A percentile compares a stretch with the other conserved stretches of the same genome.
phyloP scores from a whole-genome alignment of 1,140 invertebrate genomes.

The Pristionchus pacificus region DNA sequence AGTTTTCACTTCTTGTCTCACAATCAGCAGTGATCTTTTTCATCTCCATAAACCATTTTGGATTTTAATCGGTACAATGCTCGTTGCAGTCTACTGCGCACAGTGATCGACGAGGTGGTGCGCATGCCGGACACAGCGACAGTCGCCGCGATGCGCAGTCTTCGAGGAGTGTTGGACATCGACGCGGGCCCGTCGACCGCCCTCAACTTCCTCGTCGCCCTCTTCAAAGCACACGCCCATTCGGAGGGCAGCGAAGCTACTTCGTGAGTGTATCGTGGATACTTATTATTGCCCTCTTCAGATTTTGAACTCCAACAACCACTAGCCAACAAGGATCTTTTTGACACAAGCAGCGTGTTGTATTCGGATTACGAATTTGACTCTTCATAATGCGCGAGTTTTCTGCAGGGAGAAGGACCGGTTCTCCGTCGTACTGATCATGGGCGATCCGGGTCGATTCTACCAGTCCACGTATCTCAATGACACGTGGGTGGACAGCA shows the following conservation, averaged over 20 bases:
- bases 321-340: no score
- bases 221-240: slow-evolving; percentile 30
- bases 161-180: slow-evolving; percentile 27
- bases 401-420: no score
- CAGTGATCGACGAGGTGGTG: slow-evolving; percentile 42
- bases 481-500: slow-evolving; percentile 37
- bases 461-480: slow-evolving; percentile 46
- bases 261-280: slow-evolving; percentile 3
- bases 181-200: slow-evolving; percentile 45
- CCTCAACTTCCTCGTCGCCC: slow-evolving; percentile 44
- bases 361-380: no score
- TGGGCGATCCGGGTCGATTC: slow-evolving; percentile 38
- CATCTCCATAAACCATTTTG: no score
- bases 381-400: no score
- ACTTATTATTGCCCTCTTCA: no score
- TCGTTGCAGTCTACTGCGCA: slow-evolving; percentile 36
- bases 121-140: slow-evolving; percentile 47
- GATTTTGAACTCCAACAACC: no score
- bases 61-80: no score
- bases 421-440: slow-evolving; percentile 31
- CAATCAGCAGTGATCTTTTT: no score
- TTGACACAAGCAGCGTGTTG: no score
- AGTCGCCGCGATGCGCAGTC: slow-evolving; percentile 45
- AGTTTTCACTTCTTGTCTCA: no score
- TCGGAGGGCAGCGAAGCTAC: slow-evolving; percentile 28